Base-by-base conservation (phyloP, 2,888 invertebrate species). In the Dilophus febrilis region DNA sequence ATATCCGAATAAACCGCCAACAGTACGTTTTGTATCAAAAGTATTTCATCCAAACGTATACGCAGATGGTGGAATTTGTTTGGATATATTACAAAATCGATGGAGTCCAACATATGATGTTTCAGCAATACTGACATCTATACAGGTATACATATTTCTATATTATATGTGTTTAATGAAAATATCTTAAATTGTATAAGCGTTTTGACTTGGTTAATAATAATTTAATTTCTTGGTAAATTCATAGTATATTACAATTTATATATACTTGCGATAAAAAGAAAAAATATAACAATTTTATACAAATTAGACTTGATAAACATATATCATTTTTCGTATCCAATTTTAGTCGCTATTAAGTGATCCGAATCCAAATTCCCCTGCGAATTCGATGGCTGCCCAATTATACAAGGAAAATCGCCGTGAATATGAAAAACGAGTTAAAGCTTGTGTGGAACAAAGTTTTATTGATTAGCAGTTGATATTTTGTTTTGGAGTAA, bases 71-170 rank as follows among this genome's bases (percentile, higher is more conserved):
- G 94, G 94, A 53, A 97, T 97, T 61, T 97, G 97, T 68, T 76
- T 98, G 72, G 97, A 98, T 66, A 97, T 98, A 64, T 73, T 98
- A 66, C 95, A 97, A 71, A 98, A 97, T 65, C 80, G 97, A 68
- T 99, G 98, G 98, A 94, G 94, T 65, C 98, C 98, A 51, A 99
- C 98, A 51, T 99, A 99, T 65, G 98, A 99, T 73, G 98, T 99
- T 42, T 95, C 97, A 52, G 98, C 98, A 53, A 98, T 99, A 62
- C 73, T 99, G 68, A 99, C 98, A 61, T 97, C 97, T 58, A 99
- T 98, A 74, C 94, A 95, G 81, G 94, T 94, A 71, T 66, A 59
- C 56, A 37, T 38, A 43, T 34, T 35, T 32, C 30, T 34, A 14
- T 8, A 18, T 22, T 33, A n/a, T n/a, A n/a, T n/a, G n/a, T n/a